phyloP scores from a whole-genome alignment of 2,888 invertebrate genomes.

The Tachina grossa region DNA sequence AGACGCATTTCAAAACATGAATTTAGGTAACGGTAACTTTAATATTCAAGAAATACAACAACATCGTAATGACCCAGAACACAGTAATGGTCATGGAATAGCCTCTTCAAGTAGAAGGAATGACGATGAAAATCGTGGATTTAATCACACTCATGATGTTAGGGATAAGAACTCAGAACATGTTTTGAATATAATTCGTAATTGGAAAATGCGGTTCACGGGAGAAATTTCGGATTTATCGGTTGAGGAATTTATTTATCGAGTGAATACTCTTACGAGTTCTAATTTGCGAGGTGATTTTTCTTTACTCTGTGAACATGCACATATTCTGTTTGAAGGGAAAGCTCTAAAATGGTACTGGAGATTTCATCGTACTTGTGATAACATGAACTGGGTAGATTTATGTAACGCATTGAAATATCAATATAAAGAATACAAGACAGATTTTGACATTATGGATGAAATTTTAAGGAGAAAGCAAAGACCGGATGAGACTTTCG shows the following conservation, averaged over 20 bases:
- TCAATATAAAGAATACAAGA: constrained; percentile 1
- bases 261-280: not conserved
- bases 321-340: not conserved
- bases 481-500: not conserved
- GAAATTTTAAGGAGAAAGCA: constrained; percentile 13
- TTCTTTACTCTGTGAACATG: not conserved
- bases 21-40: not conserved
- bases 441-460: constrained; percentile 14
- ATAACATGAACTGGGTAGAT: not conserved
- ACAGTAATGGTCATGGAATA: not conserved
- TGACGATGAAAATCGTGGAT: not conserved
- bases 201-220: not conserved
- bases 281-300: not conserved
- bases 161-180: not conserved
- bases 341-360: constrained; percentile 14
- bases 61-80: not conserved
- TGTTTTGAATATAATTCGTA: not conserved
- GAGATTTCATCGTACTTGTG: constrained; percentile 8
- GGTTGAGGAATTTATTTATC: not conserved
- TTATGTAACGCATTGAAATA: not conserved
- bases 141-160: not conserved
- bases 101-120: not conserved
- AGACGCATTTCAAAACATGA: not conserved
- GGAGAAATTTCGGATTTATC: not conserved
- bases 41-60: not conserved